These are phyloP conservation scores for Coranthus polyacanthus DNA, from an alignment of 2,797 vertebrate genomes.

Conservation along the genomic window DNA sequence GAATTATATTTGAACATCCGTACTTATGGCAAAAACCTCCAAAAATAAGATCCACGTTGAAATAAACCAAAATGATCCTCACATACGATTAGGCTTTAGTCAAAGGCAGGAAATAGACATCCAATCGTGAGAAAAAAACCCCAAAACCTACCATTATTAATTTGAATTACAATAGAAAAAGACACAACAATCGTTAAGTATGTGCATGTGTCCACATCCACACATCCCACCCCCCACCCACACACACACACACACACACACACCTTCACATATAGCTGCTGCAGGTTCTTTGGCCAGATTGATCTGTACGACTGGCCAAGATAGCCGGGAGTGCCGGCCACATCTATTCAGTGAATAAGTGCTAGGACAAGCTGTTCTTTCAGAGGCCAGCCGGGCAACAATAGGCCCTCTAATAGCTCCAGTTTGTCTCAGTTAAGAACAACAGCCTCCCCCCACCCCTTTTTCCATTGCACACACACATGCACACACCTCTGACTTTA, in stretches of 20 bases:
- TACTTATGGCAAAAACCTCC: not conserved
- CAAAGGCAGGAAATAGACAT: conserved; percentile 37
- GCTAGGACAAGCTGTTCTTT: conserved; percentile 82
- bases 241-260: conserved; percentile 21
- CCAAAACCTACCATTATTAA: accelerated
- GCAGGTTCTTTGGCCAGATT: conserved; percentile 64
- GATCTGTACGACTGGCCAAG: conserved; percentile 75
- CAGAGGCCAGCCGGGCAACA: conserved; percentile 74
- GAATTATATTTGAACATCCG: no score
- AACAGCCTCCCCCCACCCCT: conserved; percentile 42
- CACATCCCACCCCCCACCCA: conserved; percentile 6
- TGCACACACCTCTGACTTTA: conserved; percentile 35
- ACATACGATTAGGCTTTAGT: no score
- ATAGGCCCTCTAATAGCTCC: conserved; percentile 79
- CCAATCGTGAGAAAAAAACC: not conserved
- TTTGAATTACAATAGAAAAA: conserved; percentile 8
- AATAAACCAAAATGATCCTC: not conserved
- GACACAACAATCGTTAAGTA: conserved; percentile 4
- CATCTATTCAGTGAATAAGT: conserved; percentile 80
- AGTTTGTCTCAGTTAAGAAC: conserved; percentile 84
- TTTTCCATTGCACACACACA: conserved; percentile 27
- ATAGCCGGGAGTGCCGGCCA: conserved; percentile 67
- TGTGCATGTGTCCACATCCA: not conserved
- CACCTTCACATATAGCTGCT: conserved; percentile 17
- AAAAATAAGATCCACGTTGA: not conserved